Evolutionary conservation across 2,888 invertebrate species (phyloP).

Genomic region (Noctua pronuba): DNA sequence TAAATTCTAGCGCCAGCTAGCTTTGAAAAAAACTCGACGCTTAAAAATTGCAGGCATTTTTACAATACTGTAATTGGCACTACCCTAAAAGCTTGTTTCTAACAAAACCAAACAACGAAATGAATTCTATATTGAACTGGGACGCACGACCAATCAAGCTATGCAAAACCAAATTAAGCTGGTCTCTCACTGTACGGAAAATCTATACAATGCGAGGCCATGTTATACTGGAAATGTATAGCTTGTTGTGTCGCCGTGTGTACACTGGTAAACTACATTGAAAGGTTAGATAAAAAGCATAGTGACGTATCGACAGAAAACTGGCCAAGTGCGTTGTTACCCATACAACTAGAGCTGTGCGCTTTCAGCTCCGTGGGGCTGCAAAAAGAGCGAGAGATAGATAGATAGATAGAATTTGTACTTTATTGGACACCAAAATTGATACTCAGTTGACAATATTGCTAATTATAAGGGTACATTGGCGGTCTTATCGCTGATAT

Average conservation of each 20-base stretch:
- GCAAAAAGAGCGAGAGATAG: neutral
- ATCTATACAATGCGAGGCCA: too few relatives aligned
- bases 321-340: slow-evolving; percentile 46
- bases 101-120: slow-evolving; percentile 26
- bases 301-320: slow-evolving; percentile 31
- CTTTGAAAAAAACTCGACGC: neutral
- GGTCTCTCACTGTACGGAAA: too few relatives aligned
- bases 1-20: neutral
- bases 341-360: slow-evolving; percentile 2
- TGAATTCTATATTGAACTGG: slow-evolving; percentile 16
- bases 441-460: too few relatives aligned
- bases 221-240: too few relatives aligned
- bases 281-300: neutral
- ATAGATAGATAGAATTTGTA: too few relatives aligned
- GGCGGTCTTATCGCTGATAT: too few relatives aligned
- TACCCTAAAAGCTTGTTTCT: slow-evolving; percentile 10
- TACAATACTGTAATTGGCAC: slow-evolving; percentile 2
- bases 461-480: too few relatives aligned
- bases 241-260: too few relatives aligned
- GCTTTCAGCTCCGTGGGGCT: slow-evolving; percentile 31
- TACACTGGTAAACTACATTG: neutral
- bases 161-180: too few relatives aligned
- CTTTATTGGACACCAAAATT: too few relatives aligned
- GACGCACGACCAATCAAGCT: too few relatives aligned
- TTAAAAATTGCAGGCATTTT: neutral